These are phyloP conservation scores for Campaea margaritaria DNA, from an alignment of 2,888 invertebrate species.

Conservation along the genomic window DNA sequence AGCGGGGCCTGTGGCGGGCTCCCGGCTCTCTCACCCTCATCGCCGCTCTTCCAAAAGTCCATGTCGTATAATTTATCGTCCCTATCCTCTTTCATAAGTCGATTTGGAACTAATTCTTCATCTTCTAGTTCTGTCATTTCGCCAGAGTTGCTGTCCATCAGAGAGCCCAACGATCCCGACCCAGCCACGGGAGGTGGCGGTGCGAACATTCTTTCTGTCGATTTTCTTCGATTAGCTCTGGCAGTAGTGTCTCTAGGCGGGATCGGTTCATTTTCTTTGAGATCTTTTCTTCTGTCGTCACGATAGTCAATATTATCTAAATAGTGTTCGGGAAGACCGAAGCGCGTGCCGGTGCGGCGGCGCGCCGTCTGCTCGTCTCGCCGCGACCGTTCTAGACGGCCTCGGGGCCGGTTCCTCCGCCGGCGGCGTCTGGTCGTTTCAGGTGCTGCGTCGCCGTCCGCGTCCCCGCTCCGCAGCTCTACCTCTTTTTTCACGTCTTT, in stretches of 20 bases:
- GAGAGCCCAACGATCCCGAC: too few species aligned
- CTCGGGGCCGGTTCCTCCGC: neutral
- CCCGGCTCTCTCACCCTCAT: neutral
- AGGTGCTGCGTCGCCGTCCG: neutral
- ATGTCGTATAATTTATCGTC: neutral
- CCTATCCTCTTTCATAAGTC: neutral
- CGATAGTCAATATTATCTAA: slow-evolving; percentile 47
- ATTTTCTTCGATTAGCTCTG: slow-evolving; percentile 57
- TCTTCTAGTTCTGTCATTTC: neutral
- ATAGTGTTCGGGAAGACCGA: slow-evolving; percentile 6
- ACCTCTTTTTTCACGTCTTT: slow-evolving; percentile 1
- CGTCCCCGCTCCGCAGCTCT: slow-evolving; percentile 1
- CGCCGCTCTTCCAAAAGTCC: neutral
- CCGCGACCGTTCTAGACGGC: slow-evolving; percentile 7
- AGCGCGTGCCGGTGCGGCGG: slow-evolving; percentile 8
- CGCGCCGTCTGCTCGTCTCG: slow-evolving; percentile 6
- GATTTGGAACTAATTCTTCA: neutral
- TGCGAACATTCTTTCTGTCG: slow-evolving; percentile 54
- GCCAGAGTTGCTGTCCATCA: slow-evolving; percentile 9
- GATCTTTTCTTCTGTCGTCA: slow-evolving; percentile 46
- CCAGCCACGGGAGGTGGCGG: slow-evolving; percentile 3
- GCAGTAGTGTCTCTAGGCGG: slow-evolving; percentile 47
- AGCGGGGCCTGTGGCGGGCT: neutral
- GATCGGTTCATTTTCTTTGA: slow-evolving; percentile 45
- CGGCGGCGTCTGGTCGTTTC: slow-evolving; percentile 7